A percentile compares a stretch with the other conserved stretches of the same genome.
Conservation (phyloP, 2,888 invertebrate genomes). For the Mythimna ferrago region DNA sequence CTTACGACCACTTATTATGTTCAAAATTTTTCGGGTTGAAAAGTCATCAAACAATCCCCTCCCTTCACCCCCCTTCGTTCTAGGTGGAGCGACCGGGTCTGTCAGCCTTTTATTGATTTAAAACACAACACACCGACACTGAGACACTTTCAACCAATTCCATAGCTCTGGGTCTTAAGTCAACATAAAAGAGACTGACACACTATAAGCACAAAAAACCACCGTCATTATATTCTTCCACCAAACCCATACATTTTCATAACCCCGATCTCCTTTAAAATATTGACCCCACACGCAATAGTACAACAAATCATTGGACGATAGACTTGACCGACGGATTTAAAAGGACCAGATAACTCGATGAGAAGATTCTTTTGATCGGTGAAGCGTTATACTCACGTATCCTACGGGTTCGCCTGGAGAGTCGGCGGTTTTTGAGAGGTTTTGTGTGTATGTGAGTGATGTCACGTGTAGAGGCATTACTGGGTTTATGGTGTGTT, state of each 20-base stretch:
- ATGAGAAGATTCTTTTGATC: constrained; percentile 78
- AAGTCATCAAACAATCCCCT: too few species aligned
- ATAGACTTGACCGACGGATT: constrained; percentile 63
- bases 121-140: too few species aligned
- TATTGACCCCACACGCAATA: constrained; percentile 43
- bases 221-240: constrained; percentile 23
- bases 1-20: too few species aligned
- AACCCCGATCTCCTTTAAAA: constrained; percentile 35
- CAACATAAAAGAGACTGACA: background rate
- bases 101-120: too few species aligned
- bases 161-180: too few species aligned
- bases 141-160: too few species aligned
- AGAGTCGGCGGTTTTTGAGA: constrained; percentile 35
- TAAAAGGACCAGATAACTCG: constrained; percentile 71
- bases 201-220: background rate
- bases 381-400: constrained; percentile 70
- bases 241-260: constrained; percentile 5
- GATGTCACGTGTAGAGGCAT: constrained; percentile 20
- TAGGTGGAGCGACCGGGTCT: too few species aligned
- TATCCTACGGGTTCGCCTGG: constrained; percentile 30
- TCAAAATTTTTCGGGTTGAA: too few species aligned
- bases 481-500: constrained; percentile 1
- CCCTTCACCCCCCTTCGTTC: too few species aligned
- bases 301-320: constrained; percentile 57
- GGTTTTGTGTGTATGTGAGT: constrained; percentile 22